Evolutionary conservation across 2,888 invertebrate species (phyloP).

Genomic region (Mythimna albipuncta): DNA sequence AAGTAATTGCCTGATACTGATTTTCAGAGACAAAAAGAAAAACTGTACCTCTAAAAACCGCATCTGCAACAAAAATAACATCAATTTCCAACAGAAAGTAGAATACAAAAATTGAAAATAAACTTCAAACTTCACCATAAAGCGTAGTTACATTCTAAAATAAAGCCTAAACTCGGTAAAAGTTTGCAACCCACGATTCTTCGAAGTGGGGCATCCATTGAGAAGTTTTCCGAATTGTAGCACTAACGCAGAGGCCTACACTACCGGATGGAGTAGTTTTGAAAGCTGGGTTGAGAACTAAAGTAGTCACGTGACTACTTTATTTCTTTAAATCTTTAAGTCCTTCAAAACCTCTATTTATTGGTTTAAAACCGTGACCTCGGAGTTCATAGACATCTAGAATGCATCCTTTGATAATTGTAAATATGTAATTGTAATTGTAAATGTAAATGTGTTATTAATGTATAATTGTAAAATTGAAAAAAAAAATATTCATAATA

Average conservation of each 20-base stretch:
- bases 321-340: not conserved
- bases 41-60: not conserved
- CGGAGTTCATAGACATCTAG: no score
- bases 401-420: no score
- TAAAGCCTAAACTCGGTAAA: conserved; percentile 47
- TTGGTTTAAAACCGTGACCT: no score
- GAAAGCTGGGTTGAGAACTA: conserved; percentile 17
- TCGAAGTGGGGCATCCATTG: conserved; percentile 55
- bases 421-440: no score
- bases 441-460: no score
- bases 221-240: conserved; percentile 53
- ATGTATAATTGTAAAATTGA: no score
- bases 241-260: conserved; percentile 29
- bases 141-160: conserved; percentile 47
- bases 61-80: conserved; percentile 13
- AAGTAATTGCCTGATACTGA: no score
- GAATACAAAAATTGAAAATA: conserved; percentile 36
- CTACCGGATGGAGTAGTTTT: conserved; percentile 26
- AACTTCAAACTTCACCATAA: conserved; percentile 31
- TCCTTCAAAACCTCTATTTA: no score
- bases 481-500: no score
- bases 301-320: not conserved
- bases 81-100: conserved; percentile 13
- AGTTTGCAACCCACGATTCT: conserved; percentile 46
- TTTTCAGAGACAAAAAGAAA: not conserved